Evolutionary conservation across 2,888 invertebrate species (phyloP).

Genomic region (Cerastis leucographa): DNA sequence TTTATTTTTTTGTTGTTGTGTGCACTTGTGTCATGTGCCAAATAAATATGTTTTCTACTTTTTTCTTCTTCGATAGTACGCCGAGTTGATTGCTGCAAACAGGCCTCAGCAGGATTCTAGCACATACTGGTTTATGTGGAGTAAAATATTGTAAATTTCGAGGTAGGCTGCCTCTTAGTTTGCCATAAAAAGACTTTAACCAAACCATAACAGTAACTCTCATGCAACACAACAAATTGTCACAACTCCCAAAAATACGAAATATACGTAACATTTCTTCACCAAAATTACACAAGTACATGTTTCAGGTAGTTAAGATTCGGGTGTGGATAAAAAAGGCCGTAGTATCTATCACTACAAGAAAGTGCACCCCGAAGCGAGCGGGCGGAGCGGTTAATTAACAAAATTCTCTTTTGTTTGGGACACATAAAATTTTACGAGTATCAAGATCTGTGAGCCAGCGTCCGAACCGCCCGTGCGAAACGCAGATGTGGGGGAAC

Average conservation of each 20-base stretch:
- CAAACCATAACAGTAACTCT: conserved; percentile 28
- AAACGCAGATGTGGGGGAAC: conserved; percentile 61
- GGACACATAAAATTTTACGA: conserved; percentile 90
- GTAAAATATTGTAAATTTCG: background rate
- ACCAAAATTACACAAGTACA: conserved; percentile 54
- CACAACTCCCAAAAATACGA: conserved; percentile 47
- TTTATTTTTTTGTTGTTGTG: too few species aligned
- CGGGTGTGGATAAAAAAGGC: conserved; percentile 78
- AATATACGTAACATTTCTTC: conserved; percentile 57
- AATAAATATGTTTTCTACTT: too few species aligned
- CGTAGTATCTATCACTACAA: conserved; percentile 86
- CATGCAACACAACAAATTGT: conserved; percentile 39
- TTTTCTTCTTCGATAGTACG: too few species aligned
- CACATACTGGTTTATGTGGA: background rate
- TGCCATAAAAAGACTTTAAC: background rate
- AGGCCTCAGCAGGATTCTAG: too few species aligned
- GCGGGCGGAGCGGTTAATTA: conserved; percentile 83
- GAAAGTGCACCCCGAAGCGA: conserved; percentile 77
- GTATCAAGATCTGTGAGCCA: conserved; percentile 86
- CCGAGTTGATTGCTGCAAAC: too few species aligned
- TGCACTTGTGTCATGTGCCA: too few species aligned
- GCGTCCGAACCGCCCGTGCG: conserved; percentile 77
- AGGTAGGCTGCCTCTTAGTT: background rate
- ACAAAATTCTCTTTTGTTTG: conserved; percentile 89
- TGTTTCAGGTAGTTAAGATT: conserved; percentile 79